Percentiles rank a stretch among this genome's conserved stretches.
These are phyloP conservation scores for Aurelia sp. DNA, from an alignment of 30 jellyfish, hydroid and myxozoan genomes.

Conservation along the genomic window DNA sequence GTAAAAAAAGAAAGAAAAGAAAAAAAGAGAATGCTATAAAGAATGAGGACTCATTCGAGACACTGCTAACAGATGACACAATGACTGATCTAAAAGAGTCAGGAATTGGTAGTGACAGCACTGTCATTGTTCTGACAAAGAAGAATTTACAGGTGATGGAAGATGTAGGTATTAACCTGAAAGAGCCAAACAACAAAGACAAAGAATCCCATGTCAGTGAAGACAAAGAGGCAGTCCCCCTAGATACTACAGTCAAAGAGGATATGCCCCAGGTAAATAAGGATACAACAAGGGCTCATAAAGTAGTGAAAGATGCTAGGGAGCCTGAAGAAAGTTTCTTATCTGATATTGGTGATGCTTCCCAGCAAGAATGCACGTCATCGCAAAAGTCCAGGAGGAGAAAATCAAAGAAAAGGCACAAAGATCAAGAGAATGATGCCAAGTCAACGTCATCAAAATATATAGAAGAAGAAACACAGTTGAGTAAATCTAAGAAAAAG, in stretches of 20 bases:
- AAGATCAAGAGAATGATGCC: neutral
- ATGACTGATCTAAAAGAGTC: neutral
- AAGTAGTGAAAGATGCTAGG: neutral
- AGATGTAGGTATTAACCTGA: too few species aligned
- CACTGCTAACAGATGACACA: too few species aligned
- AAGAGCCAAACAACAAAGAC: too few species aligned
- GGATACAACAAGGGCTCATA: too few species aligned
- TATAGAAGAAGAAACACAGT: neutral
- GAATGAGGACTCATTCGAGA: too few species aligned
- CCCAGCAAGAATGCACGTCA: neutral
- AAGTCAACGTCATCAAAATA: neutral
- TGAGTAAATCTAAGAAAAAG: neutral
- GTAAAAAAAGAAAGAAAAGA: too few species aligned
- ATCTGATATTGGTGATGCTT: neutral
- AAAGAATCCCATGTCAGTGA: too few species aligned
- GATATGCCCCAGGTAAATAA: too few species aligned
- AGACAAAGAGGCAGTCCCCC: too few species aligned
- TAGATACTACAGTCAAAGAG: too few species aligned
- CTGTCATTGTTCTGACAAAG: neutral
- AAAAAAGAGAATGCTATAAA: too few species aligned
- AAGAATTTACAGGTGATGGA: neutral
- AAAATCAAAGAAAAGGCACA: neutral
- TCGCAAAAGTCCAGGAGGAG: neutral
- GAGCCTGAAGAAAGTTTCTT: neutral
- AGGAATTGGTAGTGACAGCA: neutral